A percentile compares a stretch with the other conserved stretches of the same genome.
Evolutionary conservation across 2,113 vertebrate species (phyloP).

Genomic region (Chelonoidis abingdonii): DNA sequence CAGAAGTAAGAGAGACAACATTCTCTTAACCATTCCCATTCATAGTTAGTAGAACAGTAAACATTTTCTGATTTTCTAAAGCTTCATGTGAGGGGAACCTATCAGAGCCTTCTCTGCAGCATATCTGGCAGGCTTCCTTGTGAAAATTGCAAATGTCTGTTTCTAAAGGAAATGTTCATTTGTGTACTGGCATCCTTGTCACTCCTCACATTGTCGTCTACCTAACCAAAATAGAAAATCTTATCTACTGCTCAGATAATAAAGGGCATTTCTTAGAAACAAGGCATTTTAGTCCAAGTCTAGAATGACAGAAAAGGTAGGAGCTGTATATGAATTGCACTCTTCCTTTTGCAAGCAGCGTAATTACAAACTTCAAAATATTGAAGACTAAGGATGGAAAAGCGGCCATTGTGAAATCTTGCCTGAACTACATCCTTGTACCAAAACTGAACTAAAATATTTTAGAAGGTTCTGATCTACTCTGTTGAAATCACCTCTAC

Average conservation of each 20-base stretch:
- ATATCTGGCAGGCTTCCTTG: neutral
- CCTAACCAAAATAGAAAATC: conserved; percentile 17
- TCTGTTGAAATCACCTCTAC: neutral
- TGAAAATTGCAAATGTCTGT: neutral
- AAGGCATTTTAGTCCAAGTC: neutral
- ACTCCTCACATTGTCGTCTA: neutral
- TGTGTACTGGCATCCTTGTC: neutral
- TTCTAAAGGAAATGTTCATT: neutral
- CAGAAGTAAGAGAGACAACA: neutral
- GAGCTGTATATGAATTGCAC: neutral
- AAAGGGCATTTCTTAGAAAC: neutral
- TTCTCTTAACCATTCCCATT: neutral
- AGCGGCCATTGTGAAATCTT: neutral
- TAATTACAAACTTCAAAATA: neutral
- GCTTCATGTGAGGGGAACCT: conserved; percentile 20
- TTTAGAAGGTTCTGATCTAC: neutral
- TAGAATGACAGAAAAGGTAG: neutral
- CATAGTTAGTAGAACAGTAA: neutral
- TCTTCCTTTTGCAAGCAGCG: neutral
- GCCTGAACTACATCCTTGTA: neutral
- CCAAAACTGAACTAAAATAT: neutral
- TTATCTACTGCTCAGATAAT: neutral
- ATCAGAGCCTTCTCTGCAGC: neutral
- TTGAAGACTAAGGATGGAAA: neutral
- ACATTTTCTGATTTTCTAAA: neutral